Base-by-base conservation (phyloP, 2,888 invertebrate species). In the Spatulosminthurus flaviceps region DNA sequence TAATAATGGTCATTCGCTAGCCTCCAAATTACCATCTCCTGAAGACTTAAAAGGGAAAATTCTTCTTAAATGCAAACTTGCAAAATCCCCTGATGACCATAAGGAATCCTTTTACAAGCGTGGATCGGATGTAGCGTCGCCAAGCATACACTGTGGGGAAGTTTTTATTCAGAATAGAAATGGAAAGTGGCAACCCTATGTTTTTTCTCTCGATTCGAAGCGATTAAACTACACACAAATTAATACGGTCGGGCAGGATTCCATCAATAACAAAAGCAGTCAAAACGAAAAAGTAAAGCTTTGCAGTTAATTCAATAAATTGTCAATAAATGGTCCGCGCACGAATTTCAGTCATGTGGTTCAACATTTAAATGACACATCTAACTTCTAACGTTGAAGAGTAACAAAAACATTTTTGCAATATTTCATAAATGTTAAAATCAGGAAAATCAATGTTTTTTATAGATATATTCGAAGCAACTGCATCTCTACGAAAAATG, bases 401-500 rank as follows among this genome's bases (percentile, higher is more conserved):
- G n/a, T n/a, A n/a, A n/a, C n/a, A n/a, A n/a, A n/a, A n/a, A n/a
- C n/a, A n/a, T n/a, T n/a, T n/a, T n/a, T n/a, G n/a, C n/a, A n/a
- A n/a, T n/a, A n/a, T n/a, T n/a, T n/a, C n/a, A n/a, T n/a, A n/a
- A n/a, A n/a, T n/a, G n/a, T n/a, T n/a, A n/a, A n/a, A n/a, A n/a
- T n/a, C n/a, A n/a, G n/a, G n/a, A n/a, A n/a, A n/a, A n/a, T 41
- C 13, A 41, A 7, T 41, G 13, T 7, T 41, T 41, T 41, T 41
- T 41, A 19, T 51, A 51, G 51, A 13, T 51, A 51, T 2, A 16
- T 2, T 4, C 19, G n/a, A 61, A 61, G 22, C 96, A 96, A 87
- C 88, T 96, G 82, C 96, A 96, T 88, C 95, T 94, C 86, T 92
- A 93, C 24, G 96, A 97, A 88, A 93, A 93, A 87, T 97, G 97